phyloP scores from a whole-genome alignment of 1,140 invertebrate species.

The Branchinecta lindahli region DNA sequence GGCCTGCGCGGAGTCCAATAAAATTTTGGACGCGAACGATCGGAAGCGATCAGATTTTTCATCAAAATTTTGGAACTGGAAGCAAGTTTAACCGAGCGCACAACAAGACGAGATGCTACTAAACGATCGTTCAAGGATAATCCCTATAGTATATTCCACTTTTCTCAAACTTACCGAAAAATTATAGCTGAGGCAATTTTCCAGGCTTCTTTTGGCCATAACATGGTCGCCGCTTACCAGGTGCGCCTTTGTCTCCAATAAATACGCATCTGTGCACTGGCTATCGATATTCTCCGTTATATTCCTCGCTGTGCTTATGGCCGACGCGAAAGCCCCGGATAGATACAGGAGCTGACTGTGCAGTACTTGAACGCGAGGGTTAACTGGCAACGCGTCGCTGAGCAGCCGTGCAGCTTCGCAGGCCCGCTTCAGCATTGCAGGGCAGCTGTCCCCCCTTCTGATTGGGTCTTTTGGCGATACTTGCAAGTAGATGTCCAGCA shows the following conservation, averaged over 20 bases:
- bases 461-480: background rate
- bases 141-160: too few species aligned
- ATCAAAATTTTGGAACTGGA: too few species aligned
- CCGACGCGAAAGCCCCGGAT: background rate
- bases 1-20: too few species aligned
- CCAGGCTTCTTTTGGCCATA: background rate
- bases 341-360: background rate
- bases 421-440: background rate
- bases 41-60: too few species aligned
- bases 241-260: background rate
- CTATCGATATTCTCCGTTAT: background rate
- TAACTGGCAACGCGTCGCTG: background rate
- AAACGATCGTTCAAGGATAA: too few species aligned
- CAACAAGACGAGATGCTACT: too few species aligned
- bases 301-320: background rate
- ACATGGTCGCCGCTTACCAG: background rate
- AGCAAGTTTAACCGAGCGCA: too few species aligned
- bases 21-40: too few species aligned
- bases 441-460: background rate
- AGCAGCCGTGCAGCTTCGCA: background rate
- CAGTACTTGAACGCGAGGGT: background rate
- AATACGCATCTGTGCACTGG: background rate
- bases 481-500: background rate
- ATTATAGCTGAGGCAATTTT: slow-evolving; percentile 1
- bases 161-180: background rate